These are phyloP conservation scores for Thereuonema tuberculata DNA, from an alignment of 1,140 invertebrate species.

Conservation along the genomic window DNA sequence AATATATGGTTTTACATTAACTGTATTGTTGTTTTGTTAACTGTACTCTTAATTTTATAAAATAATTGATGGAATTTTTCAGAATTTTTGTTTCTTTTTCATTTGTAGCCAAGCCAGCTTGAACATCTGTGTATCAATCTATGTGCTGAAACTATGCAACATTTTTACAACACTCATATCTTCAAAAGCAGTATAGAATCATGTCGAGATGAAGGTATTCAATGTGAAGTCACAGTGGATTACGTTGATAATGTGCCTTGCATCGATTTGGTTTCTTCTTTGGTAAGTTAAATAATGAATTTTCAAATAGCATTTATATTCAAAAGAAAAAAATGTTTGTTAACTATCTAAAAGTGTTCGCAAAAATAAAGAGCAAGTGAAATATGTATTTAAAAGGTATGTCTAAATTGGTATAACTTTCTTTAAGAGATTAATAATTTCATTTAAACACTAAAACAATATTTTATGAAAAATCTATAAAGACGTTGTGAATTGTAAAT, in stretches of 20 bases:
- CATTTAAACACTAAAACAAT: not conserved
- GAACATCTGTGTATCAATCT: constrained; percentile 90
- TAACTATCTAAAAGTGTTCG: too few species aligned
- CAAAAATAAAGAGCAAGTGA: not conserved
- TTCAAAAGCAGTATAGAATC: constrained; percentile 90
- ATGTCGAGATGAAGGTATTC: constrained; percentile 81
- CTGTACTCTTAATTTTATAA: too few species aligned
- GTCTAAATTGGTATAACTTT: too few species aligned
- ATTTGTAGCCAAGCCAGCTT: constrained; percentile 55
- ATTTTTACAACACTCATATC: constrained; percentile 93
- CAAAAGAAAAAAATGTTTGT: too few species aligned
- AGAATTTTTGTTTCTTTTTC: constrained; percentile 7
- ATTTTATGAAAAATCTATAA: not conserved
- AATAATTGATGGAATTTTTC: too few species aligned
- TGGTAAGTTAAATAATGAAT: constrained; percentile 40
- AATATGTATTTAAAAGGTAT: too few species aligned
- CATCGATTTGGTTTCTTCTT: constrained; percentile 84
- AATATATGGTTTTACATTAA: too few species aligned
- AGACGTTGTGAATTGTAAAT: too few species aligned
- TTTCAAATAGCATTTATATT: not conserved
- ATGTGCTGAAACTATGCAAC: constrained; percentile 92
- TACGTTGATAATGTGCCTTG: constrained; percentile 92
- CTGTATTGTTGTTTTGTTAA: too few species aligned
- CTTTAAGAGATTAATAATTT: too few species aligned
- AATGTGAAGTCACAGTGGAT: constrained; percentile 78